Conservation (phyloP, 1,140 invertebrate genomes). For the Bombus breviceps region DNA sequence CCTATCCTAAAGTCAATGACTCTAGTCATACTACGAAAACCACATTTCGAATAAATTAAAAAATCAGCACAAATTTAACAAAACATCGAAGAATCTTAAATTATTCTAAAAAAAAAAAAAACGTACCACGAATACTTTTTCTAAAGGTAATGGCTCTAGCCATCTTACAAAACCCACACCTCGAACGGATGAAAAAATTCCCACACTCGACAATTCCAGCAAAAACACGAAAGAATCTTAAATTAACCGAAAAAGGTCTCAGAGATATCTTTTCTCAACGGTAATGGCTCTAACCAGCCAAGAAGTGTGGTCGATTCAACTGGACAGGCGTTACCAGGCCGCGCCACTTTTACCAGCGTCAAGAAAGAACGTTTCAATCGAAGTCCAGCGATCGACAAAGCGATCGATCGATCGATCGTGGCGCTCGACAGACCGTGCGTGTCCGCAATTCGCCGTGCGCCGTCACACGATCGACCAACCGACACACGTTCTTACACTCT, state of each 20-base stretch:
- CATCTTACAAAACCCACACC: no score
- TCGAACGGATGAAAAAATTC: no score
- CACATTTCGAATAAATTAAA: no score
- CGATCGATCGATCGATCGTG: conserved; percentile 36
- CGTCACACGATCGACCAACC: background rate
- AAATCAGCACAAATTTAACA: background rate
- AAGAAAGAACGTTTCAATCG: conserved; percentile 51
- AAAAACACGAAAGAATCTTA: background rate
- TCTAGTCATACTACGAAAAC: no score
- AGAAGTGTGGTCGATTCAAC: background rate
- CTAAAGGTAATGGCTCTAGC: no score
- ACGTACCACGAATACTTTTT: background rate
- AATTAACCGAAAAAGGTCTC: background rate
- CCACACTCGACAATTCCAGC: background rate
- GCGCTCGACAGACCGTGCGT: conserved; percentile 44
- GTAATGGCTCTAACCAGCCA: background rate
- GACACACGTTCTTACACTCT: background rate
- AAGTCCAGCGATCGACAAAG: conserved; percentile 32
- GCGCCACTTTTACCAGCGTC: conserved; percentile 27
- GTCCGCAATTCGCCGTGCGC: conserved; percentile 23
- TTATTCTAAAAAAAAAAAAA: no score
- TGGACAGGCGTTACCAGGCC: conserved; percentile 5
- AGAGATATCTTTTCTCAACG: background rate
- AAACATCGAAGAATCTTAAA: background rate
- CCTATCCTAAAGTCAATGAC: no score